A percentile compares a stretch with the other conserved stretches of the same genome.
Evolutionary conservation across 2,797 vertebrate species (phyloP).

Genomic region (Poeciliopsis presidionis): DNA sequence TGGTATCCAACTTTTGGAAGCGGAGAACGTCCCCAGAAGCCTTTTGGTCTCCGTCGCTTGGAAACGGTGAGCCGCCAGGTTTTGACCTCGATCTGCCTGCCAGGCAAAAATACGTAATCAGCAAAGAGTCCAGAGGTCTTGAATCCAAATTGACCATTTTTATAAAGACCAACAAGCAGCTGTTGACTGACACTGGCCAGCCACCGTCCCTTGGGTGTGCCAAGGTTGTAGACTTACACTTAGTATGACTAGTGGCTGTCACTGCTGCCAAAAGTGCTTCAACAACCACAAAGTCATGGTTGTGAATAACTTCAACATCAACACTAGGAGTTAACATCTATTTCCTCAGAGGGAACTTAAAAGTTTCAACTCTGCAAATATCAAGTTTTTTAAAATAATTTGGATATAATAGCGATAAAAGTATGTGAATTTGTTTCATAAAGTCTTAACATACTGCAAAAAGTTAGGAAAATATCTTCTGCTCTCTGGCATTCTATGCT

Average conservation of each 20-base stretch:
- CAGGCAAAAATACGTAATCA: background rate
- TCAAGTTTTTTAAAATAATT: background rate
- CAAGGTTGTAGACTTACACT: background rate
- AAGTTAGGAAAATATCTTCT: background rate
- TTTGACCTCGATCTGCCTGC: background rate
- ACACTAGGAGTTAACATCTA: background rate
- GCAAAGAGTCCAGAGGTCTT: background rate
- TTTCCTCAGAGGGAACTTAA: background rate
- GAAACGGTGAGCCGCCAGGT: background rate
- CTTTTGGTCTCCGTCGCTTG: background rate
- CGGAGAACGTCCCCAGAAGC: background rate
- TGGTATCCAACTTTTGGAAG: background rate
- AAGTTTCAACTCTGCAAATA: background rate
- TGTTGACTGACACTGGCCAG: background rate
- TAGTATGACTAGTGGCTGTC: background rate
- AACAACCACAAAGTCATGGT: background rate
- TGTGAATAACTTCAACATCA: background rate
- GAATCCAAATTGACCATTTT: background rate
- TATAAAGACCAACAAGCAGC: background rate
- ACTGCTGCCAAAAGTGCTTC: background rate
- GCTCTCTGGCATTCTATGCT: background rate
- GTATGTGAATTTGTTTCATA: background rate
- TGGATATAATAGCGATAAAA: background rate
- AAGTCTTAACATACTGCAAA: background rate
- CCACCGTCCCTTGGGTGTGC: background rate